Conservation (phyloP, 2,888 invertebrate genomes). For the Aethes cnicana region DNA sequence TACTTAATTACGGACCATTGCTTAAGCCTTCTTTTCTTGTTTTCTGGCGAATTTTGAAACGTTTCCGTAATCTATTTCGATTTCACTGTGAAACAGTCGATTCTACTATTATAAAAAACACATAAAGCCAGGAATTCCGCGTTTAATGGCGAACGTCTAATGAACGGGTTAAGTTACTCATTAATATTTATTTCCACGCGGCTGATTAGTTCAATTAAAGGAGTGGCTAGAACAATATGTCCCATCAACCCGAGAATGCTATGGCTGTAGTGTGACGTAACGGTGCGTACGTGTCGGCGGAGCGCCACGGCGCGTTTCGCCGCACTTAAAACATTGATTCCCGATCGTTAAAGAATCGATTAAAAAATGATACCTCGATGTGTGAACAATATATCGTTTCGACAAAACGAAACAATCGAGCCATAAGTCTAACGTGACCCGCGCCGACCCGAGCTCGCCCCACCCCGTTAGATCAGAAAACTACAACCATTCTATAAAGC, state of each 20-base stretch:
- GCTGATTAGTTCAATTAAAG: no score
- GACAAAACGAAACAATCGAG: conserved; percentile 68
- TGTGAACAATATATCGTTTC: conserved; percentile 43
- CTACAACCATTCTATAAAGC: conserved; percentile 28
- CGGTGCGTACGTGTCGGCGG: conserved; percentile 55
- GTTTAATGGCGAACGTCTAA: no score
- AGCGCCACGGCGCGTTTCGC: conserved; percentile 59
- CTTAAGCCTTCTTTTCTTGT: conserved; percentile 26
- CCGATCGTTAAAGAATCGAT: conserved; percentile 46
- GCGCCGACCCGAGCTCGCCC: conserved; percentile 44
- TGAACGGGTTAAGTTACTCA: no score
- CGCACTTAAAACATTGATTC: conserved; percentile 57
- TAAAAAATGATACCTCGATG: conserved; percentile 39
- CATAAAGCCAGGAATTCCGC: no score
- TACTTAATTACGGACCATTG: conserved; percentile 54
- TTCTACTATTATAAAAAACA: no score
- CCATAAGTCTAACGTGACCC: conserved; percentile 60
- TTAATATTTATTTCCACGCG: neutral
- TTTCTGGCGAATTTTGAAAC: conserved; percentile 5
- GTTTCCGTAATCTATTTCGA: neutral
- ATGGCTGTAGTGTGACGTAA: no score
- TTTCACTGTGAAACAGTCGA: neutral
- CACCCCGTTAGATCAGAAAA: conserved; percentile 51
- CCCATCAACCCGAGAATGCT: conserved; percentile 1
- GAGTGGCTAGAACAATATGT: neutral